These are phyloP conservation scores for Myotis yumanensis DNA, from an alignment of 2,113 vertebrate genomes.

Conservation along the genomic window DNA sequence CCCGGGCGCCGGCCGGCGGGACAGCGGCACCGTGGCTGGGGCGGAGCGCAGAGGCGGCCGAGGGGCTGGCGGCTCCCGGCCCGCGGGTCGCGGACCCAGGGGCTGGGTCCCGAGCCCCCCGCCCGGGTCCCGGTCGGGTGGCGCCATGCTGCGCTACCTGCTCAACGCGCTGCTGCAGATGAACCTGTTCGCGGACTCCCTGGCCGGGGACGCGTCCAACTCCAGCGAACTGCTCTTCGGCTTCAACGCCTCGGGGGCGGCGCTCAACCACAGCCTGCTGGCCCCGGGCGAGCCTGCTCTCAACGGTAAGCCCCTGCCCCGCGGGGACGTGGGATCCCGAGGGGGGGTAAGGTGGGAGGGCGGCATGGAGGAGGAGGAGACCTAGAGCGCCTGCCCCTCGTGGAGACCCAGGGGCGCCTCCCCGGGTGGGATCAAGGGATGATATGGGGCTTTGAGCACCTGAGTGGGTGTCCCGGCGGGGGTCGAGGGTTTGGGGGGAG, in stretches of 20 bases:
- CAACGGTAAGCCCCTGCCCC: slow-evolving; percentile 86
- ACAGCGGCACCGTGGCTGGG: slow-evolving; percentile 71
- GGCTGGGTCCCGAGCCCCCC: slow-evolving; percentile 52
- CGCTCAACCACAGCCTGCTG: slow-evolving; percentile 86
- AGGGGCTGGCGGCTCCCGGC: slow-evolving; percentile 76
- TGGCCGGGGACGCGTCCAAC: slow-evolving; percentile 85
- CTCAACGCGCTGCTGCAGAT: slow-evolving; percentile 97
- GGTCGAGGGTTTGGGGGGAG: neutral
- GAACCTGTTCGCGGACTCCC: slow-evolving; percentile 95
- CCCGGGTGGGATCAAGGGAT: neutral
- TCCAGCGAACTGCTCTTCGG: slow-evolving; percentile 89
- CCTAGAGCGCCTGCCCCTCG: neutral
- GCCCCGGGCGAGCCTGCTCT: slow-evolving; percentile 85
- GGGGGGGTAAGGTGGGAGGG: neutral
- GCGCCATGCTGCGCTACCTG: slow-evolving; percentile 94
- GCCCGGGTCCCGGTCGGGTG: neutral
- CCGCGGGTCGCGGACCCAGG: slow-evolving; percentile 72
- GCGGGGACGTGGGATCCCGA: neutral
- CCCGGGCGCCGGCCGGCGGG: slow-evolving; percentile 67
- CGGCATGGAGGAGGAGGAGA: neutral
- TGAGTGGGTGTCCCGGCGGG: neutral
- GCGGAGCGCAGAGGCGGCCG: slow-evolving; percentile 52
- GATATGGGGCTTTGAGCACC: neutral
- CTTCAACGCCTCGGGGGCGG: slow-evolving; percentile 84
- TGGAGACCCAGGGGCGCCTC: neutral